Percentiles rank a stretch among this genome's conserved stretches.
These are phyloP conservation scores for Brachionus calyciflorus DNA, from an alignment of 1,140 invertebrate genomes.

Conservation along the genomic window DNA sequence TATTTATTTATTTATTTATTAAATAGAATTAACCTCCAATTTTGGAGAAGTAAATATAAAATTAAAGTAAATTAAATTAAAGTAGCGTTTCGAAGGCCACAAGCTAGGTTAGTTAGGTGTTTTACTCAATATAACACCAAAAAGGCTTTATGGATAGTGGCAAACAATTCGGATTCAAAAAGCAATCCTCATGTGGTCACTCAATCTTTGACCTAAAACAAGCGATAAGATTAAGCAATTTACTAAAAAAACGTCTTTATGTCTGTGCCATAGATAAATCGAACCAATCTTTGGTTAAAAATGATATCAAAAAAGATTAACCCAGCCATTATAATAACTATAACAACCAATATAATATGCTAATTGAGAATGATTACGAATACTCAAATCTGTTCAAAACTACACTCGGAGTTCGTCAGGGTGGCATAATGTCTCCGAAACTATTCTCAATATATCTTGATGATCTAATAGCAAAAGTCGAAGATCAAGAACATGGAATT, in stretches of 20 bases:
- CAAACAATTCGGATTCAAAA: conserved; percentile 5
- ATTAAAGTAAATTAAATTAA: too few relatives aligned
- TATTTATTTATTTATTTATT: too few relatives aligned
- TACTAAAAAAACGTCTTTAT: not conserved
- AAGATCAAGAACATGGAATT: too few relatives aligned
- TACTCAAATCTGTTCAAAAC: conserved; percentile 2
- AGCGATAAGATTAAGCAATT: not conserved
- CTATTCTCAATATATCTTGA: not conserved
- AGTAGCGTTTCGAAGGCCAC: too few relatives aligned
- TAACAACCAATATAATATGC: not conserved
- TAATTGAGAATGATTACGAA: not conserved
- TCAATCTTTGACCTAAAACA: not conserved
- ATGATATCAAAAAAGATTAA: not conserved
- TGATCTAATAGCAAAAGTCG: too few relatives aligned
- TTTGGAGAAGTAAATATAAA: too few relatives aligned
- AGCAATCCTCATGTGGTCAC: not conserved
- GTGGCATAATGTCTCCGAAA: conserved; percentile 4
- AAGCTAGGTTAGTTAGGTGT: too few relatives aligned
- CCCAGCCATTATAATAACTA: not conserved
- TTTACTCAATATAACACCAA: too few relatives aligned
- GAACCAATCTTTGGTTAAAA: not conserved
- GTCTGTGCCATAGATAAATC: not conserved
- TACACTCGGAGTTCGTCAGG: not conserved
- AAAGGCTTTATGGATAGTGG: not conserved
- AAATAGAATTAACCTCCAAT: too few relatives aligned